Evolutionary conservation across 2,888 invertebrate species (phyloP).

Genomic region (Microctonus brassicae): DNA sequence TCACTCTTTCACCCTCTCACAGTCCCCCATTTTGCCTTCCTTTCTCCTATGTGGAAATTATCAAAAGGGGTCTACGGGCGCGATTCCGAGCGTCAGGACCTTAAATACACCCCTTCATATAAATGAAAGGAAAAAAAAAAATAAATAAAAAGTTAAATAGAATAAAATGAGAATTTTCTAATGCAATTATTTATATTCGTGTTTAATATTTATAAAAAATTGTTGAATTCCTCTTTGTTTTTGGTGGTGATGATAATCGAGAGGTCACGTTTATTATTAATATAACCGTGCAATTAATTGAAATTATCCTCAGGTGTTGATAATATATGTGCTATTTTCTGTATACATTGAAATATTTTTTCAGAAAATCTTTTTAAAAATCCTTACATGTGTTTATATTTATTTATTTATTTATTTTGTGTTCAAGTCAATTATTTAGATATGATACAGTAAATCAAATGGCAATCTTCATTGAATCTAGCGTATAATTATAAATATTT

Average conservation of each 20-base stretch:
- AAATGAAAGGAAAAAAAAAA: conserved; percentile 31
- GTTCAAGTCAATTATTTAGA: no score
- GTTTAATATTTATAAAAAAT: neutral
- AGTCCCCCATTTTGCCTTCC: conserved; percentile 23
- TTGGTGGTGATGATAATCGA: neutral
- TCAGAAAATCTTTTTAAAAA: no score
- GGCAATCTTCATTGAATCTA: no score
- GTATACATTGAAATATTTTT: neutral
- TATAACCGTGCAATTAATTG: neutral
- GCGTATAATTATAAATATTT: no score
- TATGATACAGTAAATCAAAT: no score
- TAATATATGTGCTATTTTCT: neutral
- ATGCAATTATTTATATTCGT: neutral
- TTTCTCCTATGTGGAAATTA: conserved; percentile 46
- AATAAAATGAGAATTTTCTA: neutral
- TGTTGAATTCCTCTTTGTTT: neutral
- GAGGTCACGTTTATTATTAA: neutral
- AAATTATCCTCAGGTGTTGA: neutral
- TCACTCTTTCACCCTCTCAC: conserved; percentile 25
- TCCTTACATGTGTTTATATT: no score
- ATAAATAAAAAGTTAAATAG: conserved; percentile 8
- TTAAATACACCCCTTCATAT: conserved; percentile 43
- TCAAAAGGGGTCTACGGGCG: conserved; percentile 41
- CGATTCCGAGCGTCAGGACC: conserved; percentile 40
- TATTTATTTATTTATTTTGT: no score